Evolutionary conservation across 92 coral and sea anemone species (phyloP).

Genomic region (Metridium senile): DNA sequence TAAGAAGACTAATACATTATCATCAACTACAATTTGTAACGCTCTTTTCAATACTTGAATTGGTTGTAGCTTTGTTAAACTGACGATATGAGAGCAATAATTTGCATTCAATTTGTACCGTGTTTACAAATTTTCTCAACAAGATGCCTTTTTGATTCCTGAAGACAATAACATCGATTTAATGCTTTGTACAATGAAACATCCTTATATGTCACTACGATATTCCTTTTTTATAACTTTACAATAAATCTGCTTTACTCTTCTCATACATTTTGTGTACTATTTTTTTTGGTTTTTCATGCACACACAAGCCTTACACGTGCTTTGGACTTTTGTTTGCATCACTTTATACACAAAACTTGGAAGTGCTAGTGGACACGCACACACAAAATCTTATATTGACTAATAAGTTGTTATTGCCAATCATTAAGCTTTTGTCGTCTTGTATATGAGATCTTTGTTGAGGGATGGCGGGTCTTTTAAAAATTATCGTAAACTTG

Average conservation of each 20-base stretch:
- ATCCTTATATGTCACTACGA: neutral
- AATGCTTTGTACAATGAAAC: neutral
- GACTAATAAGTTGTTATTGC: neutral
- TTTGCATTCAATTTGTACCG: too few relatives aligned
- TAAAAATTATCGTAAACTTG: neutral
- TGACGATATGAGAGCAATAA: too few relatives aligned
- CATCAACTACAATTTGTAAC: neutral
- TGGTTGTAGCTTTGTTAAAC: neutral
- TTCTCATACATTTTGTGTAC: neutral
- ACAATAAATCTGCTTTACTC: neutral
- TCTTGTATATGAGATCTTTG: neutral
- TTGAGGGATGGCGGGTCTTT: neutral
- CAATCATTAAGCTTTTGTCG: neutral
- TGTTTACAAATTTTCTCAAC: conserved; percentile 13
- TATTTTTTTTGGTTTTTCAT: neutral
- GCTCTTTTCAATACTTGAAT: neutral
- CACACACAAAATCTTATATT: too few relatives aligned
- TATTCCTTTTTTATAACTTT: neutral
- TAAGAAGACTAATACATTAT: neutral
- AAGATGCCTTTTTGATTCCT: conserved; percentile 8
- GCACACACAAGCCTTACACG: neutral
- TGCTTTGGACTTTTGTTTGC: neutral
- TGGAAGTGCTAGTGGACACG: too few relatives aligned
- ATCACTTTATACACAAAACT: too few relatives aligned
- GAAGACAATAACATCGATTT: neutral